A percentile compares a stretch with the other conserved stretches of the same genome.
phyloP scores from a whole-genome alignment of 2,113 vertebrate species.

The Ciconia stormi region DNA sequence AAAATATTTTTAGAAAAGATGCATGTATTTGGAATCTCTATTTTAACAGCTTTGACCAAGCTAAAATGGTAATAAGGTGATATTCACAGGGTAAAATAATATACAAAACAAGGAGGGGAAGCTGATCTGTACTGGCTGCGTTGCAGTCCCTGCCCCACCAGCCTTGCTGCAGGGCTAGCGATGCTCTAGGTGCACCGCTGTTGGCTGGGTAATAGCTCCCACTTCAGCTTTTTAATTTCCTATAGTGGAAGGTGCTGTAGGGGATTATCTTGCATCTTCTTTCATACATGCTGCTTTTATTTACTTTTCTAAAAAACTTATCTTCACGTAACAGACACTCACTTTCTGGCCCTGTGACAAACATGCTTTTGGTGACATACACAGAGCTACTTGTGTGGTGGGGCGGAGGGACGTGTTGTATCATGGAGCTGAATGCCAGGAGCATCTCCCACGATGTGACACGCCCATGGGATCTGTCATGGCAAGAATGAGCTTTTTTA shows the following conservation, averaged over 20 bases:
- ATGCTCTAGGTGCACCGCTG: accelerated
- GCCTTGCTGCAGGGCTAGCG: background rate
- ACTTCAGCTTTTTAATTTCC: background rate
- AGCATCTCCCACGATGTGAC: background rate
- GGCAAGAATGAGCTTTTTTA: background rate
- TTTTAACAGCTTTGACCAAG: background rate
- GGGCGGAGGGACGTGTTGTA: background rate
- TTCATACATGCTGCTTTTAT: background rate
- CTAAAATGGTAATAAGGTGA: background rate
- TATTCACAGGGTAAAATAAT: background rate
- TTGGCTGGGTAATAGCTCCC: background rate
- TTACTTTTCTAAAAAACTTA: background rate
- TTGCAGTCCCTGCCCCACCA: background rate
- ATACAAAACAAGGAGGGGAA: background rate
- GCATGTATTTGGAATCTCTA: background rate
- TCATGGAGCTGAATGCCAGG: background rate
- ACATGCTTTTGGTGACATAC: background rate
- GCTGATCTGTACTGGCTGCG: accelerated
- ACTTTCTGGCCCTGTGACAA: background rate
- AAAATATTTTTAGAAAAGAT: background rate
- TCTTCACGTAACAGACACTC: accelerated
- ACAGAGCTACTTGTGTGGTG: accelerated
- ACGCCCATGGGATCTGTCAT: accelerated
- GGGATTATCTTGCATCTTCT: background rate
- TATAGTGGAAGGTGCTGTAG: background rate